phyloP scores from a whole-genome alignment of 2,797 vertebrate species.

The Tangara arthus region DNA sequence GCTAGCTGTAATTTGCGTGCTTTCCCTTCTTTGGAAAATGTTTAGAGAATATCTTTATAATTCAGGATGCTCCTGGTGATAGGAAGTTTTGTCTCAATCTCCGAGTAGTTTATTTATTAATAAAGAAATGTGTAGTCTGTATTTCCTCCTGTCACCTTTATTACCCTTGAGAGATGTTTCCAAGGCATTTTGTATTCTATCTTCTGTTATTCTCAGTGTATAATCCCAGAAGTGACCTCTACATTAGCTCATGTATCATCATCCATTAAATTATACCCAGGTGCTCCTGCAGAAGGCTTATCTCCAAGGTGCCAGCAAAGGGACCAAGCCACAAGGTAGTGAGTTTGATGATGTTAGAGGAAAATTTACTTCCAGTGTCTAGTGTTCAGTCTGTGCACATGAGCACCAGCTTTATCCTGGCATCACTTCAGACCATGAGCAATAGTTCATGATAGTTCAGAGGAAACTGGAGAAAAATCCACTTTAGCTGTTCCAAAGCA shows the following conservation, averaged over 20 bases:
- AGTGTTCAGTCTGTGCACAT: neutral
- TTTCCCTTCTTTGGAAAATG: constrained; percentile 24
- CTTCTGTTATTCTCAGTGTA: neutral
- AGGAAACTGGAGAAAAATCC: neutral
- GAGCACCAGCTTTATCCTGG: neutral
- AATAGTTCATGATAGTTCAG: neutral
- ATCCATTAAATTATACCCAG: neutral
- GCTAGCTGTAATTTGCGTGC: constrained; percentile 2
- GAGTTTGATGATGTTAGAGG: neutral
- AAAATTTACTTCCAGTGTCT: neutral
- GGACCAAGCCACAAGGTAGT: neutral
- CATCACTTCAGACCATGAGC: neutral
- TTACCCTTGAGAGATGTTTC: neutral
- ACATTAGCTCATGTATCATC: neutral
- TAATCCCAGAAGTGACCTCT: neutral
- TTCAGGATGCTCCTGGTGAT: neutral
- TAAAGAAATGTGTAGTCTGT: neutral
- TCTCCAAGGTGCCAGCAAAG: neutral
- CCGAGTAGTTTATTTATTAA: neutral
- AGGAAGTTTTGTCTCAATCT: neutral
- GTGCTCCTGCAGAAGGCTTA: neutral
- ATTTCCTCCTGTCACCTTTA: neutral
- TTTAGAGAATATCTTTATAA: neutral
- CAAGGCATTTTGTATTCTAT: neutral
- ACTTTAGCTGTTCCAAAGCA: neutral